Base-by-base conservation (phyloP, 1,140 invertebrate species). In the Orussus abietinus region DNA sequence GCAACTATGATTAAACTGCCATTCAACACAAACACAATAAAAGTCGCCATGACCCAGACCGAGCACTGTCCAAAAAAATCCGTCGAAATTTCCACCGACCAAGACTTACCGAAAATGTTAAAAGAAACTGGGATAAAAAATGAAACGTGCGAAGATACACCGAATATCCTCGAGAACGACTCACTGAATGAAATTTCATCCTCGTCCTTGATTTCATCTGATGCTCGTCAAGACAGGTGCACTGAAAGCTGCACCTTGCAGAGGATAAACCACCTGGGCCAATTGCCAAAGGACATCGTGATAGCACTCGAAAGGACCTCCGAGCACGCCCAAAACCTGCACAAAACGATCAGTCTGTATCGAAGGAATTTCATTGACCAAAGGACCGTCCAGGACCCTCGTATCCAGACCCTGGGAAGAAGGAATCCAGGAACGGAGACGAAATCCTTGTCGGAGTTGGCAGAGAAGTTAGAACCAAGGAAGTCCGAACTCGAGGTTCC, bases 311-410 rank as follows among this genome's bases (percentile, higher is more conserved):
- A 51, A 19, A 34, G 53, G 2, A 51, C 49, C 0, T 35, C 32
- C 3, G 25, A 55, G 7, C 36, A 39, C 15, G 49, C 44, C 0
- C 26, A 34, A 4, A 59, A 61, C 37, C 13, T 62, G n/a, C 47
- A 45, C 26, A 26, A 39, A 15, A 50, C 51, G 0, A 12, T 60
- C 1, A 36, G 41, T 18, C 49, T 54, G 0, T 50, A 51, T 12
- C 32, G 37, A 4, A 20, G 41, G 12, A 49, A 32, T 5, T 26
- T 50, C 12, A 33, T 2, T 7, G 11, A 1, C 2, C 4, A 35
- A 2, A 4, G 13, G n/a, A 7, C 11, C 9, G 12, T 22, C 9
- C 0, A 6, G 4, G 14, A 36, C 0, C 3, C 9, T 13, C 3
- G 3, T 7, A 14, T 18, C 11, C 14, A 12, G 12, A 35, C 18